These are phyloP conservation scores for Lerema accius DNA, from an alignment of 1,140 invertebrate species.

Conservation along the genomic window DNA sequence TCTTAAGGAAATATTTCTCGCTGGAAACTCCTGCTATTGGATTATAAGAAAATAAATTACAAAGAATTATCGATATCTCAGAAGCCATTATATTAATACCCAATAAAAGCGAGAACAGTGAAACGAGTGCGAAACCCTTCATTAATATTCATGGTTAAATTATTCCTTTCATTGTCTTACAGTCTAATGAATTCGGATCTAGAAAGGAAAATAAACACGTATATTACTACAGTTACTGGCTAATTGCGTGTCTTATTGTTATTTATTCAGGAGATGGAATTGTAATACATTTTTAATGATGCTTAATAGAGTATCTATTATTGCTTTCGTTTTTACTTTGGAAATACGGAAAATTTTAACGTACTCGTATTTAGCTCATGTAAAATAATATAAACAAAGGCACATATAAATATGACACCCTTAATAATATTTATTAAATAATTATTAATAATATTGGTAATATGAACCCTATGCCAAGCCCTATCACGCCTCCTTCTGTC, in stretches of 20 bases:
- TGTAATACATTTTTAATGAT: too few relatives aligned
- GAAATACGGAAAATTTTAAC: too few relatives aligned
- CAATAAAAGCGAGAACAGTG: conserved; percentile 65
- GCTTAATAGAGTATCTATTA: too few relatives aligned
- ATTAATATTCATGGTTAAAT: conserved; percentile 79
- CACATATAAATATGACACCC: too few relatives aligned
- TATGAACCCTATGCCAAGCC: too few relatives aligned
- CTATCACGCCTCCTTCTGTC: too few relatives aligned
- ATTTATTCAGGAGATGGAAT: not conserved
- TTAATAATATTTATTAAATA: too few relatives aligned
- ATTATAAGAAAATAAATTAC: conserved; percentile 35
- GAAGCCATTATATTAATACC: conserved; percentile 72
- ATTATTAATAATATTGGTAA: too few relatives aligned
- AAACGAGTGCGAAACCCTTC: conserved; percentile 70
- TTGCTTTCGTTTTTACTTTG: too few relatives aligned
- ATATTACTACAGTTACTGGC: conserved; percentile 36
- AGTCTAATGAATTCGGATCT: conserved; percentile 64
- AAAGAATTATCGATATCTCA: conserved; percentile 49
- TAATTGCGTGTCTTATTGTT: conserved; percentile 37
- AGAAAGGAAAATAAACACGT: conserved; percentile 62
- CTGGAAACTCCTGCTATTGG: conserved; percentile 1
- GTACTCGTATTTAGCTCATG: too few relatives aligned
- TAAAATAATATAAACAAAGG: too few relatives aligned
- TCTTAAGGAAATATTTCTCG: conserved; percentile 7
- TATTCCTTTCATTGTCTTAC: conserved; percentile 74